Base-by-base conservation (phyloP, 1,140 invertebrate species). In the Mactra quadrangularis region DNA sequence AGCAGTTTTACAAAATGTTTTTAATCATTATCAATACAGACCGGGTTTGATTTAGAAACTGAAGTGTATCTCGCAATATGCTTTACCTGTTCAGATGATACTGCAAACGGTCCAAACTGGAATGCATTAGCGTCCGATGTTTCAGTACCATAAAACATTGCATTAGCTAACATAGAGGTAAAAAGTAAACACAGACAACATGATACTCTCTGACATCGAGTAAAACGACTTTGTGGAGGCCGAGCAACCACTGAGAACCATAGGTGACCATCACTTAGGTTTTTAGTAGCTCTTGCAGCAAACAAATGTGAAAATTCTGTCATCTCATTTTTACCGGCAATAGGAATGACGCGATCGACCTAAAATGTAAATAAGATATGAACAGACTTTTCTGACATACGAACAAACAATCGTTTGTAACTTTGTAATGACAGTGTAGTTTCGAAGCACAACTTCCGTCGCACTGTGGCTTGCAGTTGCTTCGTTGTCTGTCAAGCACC, bases 161-260 rank as follows among this genome's bases (percentile, higher is more conserved):
- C 94, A 86, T 94, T 95, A 19, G 93, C 91, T 77, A 95, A 81
- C 94, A 95, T 95, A 45, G 93, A 93, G 0, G 94, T 86, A 64
- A 93, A 94, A 4, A 95, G 89, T n/a, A 95, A 90, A 55, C 93
- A 93, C 82, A 94, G 92, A 84, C 94, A 95, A 62, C 94, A 94
- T 7, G 94, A 94, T n/a, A 94, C 92, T 45, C 94, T 85, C 89
- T 95, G 93, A 9, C 91, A 82, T 29, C 90, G 86, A 2, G 94
- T 94, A 83, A 95, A 95, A 33, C 94, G 87, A 55, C 93, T 94
- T 52, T 93, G 88, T 4, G 94, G 93, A 17, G 94, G 94, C 38
- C 94, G 86, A 38, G 94, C 90, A 84, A 95, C 93, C 6, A 95
- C 92, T 13, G 94, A 94, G 84, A 95, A 94, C 94, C 94, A 95